phyloP scores from a whole-genome alignment of 2,888 invertebrate species.

The Andrena camellia region DNA sequence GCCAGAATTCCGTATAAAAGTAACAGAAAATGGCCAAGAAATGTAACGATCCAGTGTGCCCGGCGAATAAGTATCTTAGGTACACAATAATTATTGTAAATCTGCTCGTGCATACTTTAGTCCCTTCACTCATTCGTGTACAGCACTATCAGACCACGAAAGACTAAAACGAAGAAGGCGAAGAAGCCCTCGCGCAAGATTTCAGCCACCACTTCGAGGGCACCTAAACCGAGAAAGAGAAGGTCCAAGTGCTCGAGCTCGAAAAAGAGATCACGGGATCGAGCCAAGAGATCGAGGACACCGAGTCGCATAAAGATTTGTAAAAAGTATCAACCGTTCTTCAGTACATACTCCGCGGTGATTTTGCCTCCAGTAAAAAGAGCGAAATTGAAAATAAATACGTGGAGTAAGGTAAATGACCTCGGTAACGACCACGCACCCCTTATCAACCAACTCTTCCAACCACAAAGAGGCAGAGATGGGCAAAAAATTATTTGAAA shows the following conservation, averaged over 20 bases:
- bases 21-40: conserved; percentile 52
- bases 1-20: background rate
- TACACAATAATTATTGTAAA: conserved; percentile 1
- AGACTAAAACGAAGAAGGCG: conserved; percentile 6
- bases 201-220: background rate
- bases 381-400: background rate
- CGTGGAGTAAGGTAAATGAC: background rate
- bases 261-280: conserved; percentile 20
- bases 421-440: background rate
- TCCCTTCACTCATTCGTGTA: background rate
- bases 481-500: no score
- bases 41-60: conserved; percentile 57
- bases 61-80: conserved; percentile 41
- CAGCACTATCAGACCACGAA: background rate
- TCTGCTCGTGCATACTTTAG: background rate
- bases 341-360: background rate
- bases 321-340: conserved; percentile 52
- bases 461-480: no score
- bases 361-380: background rate
- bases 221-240: background rate
- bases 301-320: background rate
- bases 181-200: background rate
- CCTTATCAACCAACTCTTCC: no score
- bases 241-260: background rate
- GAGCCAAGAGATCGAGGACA: background rate